These are phyloP conservation scores for Caenorhabditis latens DNA, from an alignment of 1,140 invertebrate genomes.

Conservation along the genomic window DNA sequence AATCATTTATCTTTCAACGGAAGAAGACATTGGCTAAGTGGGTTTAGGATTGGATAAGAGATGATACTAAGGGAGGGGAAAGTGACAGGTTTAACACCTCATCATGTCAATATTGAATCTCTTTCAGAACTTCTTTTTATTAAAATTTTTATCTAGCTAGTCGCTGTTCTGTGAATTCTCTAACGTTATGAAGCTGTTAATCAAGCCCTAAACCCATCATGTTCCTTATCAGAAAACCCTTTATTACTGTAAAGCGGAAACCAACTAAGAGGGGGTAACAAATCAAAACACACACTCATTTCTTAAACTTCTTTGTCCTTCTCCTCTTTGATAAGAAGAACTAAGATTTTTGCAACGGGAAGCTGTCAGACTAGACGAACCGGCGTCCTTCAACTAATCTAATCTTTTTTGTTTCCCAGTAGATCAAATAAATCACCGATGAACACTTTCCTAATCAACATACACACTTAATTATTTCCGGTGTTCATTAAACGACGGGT, in stretches of 20 bases:
- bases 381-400: not conserved
- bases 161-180: no score
- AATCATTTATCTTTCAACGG: not conserved
- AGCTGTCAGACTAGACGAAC: not conserved
- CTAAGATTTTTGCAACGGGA: not conserved
- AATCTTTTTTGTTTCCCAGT: not conserved
- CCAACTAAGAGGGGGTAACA: no score
- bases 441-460: not conserved
- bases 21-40: not conserved
- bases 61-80: not conserved
- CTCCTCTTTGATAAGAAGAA: not conserved
- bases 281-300: no score
- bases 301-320: not conserved
- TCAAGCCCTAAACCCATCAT: no score
- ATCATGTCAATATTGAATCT: not conserved
- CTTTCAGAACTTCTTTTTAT: not conserved
- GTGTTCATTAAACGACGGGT: not conserved
- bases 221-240: no score
- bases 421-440: slow-evolving; percentile 27
- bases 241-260: no score
- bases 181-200: no score
- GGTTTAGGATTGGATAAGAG: slow-evolving; percentile 15
- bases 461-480: not conserved
- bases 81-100: slow-evolving; percentile 21
- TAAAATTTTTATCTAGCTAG: no score